These are phyloP conservation scores for Pseudochirops corinnae DNA, from an alignment of 2,797 vertebrate species.

Conservation along the genomic window DNA sequence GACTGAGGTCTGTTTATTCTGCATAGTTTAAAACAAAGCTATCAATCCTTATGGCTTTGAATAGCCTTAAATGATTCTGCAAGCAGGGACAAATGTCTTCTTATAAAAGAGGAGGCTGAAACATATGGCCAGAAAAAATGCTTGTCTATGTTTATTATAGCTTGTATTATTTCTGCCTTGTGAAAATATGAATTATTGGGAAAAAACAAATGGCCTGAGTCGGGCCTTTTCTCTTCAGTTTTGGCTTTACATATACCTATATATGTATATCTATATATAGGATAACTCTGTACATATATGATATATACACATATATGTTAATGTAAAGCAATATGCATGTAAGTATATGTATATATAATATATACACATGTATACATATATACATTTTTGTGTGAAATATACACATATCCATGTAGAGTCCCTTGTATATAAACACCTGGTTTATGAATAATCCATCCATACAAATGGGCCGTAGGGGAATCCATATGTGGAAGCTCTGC, in stretches of 20 bases:
- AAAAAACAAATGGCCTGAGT: neutral
- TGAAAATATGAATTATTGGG: neutral
- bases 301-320: too few species aligned
- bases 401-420: neutral
- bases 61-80: neutral
- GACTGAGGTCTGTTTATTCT: neutral
- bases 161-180: neutral
- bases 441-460: neutral
- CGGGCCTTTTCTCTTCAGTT: neutral
- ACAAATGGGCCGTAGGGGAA: neutral
- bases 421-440: neutral
- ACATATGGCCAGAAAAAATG: neutral
- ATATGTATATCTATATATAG: neutral
- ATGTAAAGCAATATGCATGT: neutral
- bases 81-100: neutral
- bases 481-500: neutral
- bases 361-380: neutral
- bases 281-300: too few species aligned
- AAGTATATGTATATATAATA: neutral
- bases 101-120: neutral
- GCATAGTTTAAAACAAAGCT: neutral
- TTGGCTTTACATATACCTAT: neutral
- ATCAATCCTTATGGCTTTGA: neutral
- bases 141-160: neutral
- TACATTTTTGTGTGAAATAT: neutral